Evolutionary conservation across 1,140 invertebrate species (phyloP).

Genomic region (Campoletis sonorensis): DNA sequence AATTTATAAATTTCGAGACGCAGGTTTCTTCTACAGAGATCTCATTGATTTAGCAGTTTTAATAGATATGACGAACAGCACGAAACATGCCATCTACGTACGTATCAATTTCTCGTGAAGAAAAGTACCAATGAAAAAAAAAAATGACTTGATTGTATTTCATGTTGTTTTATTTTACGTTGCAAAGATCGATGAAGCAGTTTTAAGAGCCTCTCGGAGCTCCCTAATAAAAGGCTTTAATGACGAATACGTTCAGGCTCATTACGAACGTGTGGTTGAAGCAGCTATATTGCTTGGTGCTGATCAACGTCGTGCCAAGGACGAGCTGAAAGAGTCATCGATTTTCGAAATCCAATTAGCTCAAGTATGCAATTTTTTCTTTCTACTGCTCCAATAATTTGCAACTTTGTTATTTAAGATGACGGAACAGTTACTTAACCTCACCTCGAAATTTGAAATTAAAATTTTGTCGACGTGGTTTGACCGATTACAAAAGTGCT

Average conservation of each 20-base stretch:
- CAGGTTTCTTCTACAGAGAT: constrained; percentile 92
- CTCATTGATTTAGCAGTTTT: constrained; percentile 93
- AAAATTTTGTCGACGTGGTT: no score
- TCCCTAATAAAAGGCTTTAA: constrained; percentile 90
- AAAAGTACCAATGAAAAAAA: background rate
- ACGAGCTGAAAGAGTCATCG: constrained; percentile 87
- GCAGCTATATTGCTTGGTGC: constrained; percentile 93
- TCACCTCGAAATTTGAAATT: no score
- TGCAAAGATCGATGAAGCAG: constrained; percentile 92
- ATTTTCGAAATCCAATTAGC: constrained; percentile 97
- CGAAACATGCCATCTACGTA: constrained; percentile 90
- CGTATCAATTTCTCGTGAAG: constrained; percentile 64
- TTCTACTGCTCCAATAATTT: no score
- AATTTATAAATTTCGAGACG: constrained; percentile 86
- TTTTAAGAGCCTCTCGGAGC: constrained; percentile 91
- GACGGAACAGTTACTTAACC: no score
- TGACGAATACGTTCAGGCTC: constrained; percentile 86
- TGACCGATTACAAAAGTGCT: no score
- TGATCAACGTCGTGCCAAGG: constrained; percentile 81
- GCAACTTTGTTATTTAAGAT: no score
- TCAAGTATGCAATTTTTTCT: no score
- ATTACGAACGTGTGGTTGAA: constrained; percentile 91
- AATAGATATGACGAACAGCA: constrained; percentile 93
- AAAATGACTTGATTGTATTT: no score
- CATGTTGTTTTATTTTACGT: no score